Base-by-base conservation (phyloP, 2,888 invertebrate species). In the Crossocerus cetratus region DNA sequence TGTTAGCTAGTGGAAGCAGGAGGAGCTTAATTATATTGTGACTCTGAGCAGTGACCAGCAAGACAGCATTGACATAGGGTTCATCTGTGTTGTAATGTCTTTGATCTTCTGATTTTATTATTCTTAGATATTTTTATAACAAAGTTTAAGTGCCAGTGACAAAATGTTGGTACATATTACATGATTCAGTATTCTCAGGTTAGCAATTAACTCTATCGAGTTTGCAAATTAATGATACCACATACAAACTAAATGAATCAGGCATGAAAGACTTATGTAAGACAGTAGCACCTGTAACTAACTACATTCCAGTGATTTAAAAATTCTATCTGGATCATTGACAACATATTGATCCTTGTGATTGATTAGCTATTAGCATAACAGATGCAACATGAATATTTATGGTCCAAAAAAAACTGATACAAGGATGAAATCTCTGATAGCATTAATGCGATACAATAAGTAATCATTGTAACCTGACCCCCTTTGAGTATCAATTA, bases 211-310 rank as follows among this genome's bases (percentile, higher is more conserved):
- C 2, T 60, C 18, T 22, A 18, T 22, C 22, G 54, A 42, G 57
- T 18, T n/a, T 18, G 22, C 59, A 23, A 45, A 42, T 21, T 14
- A 21, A 16, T 16, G 5, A 55, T 55, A 58, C 22, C 21, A 55
- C 55, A 62, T 59, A n/a, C 16, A 16, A 49, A 49, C 14, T 49
- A 49, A 16, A 49, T 49, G 16, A 49, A 49, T 16, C 16, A 45
- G 65, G 74, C 55, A 69, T 65, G 55, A 57, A 70, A 49, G 16
- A 59, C 57, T 69, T 74, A 56, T 20, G 43, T 58, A 59, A 74
- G 57, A 55, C 60, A 62, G 54, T 18, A 54, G 49, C 67, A 23
- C n/a, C 21, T 49, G 59, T 3, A 70, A 42, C 4, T 45, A 70
- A 65, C 5, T 42, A 58, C 57, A 60, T 57, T 70, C 66, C 57